phyloP scores from a whole-genome alignment of 2,113 vertebrate genomes.

The Loxodonta africana region DNA sequence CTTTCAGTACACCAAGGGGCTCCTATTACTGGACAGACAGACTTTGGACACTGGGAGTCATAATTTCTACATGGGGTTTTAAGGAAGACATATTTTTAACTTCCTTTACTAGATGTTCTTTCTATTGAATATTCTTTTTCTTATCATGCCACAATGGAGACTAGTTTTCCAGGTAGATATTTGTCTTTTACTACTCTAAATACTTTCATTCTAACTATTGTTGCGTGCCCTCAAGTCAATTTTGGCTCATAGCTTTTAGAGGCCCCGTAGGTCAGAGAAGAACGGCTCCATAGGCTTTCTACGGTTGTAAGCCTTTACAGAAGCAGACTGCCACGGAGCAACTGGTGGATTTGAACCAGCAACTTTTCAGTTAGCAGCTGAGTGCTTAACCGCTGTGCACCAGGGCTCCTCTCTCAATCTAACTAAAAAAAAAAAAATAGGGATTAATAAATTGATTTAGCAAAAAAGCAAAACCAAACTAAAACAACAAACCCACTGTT shows the following conservation, averaged over 20 bases:
- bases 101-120: background rate
- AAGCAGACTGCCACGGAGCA: no score
- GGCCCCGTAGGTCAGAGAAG: no score
- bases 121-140: conserved; percentile 25
- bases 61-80: background rate
- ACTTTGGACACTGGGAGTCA: background rate
- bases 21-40: background rate
- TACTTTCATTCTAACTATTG: background rate
- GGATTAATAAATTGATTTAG: background rate
- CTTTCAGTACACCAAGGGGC: background rate
- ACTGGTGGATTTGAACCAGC: no score
- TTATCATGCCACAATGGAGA: background rate
- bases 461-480: background rate
- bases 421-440: background rate
- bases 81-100: background rate
- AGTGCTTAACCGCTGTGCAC: no score
- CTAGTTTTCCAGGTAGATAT: background rate
- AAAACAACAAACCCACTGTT: no score
- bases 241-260: no score
- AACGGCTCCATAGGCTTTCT: no score
- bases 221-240: no score
- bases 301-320: no score
- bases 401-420: no score
- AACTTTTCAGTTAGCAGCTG: no score
- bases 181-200: conserved; percentile 20